phyloP scores from a whole-genome alignment of 2,888 invertebrate genomes.

The Zhuqinia jingwanae region DNA sequence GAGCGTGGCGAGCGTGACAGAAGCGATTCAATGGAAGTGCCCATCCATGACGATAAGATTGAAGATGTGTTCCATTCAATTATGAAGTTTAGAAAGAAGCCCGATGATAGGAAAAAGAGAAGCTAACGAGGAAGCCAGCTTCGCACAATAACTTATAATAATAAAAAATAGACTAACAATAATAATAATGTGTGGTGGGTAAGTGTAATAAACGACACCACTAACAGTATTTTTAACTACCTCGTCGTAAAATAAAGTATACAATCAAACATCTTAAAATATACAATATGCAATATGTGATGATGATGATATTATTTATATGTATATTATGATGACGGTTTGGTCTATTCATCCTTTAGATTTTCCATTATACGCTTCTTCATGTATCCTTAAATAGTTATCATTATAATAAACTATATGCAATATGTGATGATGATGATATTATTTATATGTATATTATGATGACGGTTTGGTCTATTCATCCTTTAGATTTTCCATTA shows the following conservation, averaged over 20 bases:
- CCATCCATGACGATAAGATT: conserved; percentile 78
- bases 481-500: background rate
- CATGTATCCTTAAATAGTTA: background rate
- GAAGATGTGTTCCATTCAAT: conserved; percentile 78
- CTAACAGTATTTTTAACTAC: conserved; percentile 40
- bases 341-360: conserved; percentile 4
- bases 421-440: conserved; percentile 12
- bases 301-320: conserved; percentile 15
- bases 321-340: background rate
- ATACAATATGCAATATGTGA: background rate
- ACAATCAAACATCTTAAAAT: background rate
- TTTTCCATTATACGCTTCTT: background rate
- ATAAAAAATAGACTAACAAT: background rate
- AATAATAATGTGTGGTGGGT: background rate
- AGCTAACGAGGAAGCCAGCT: conserved; percentile 58
- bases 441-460: background rate
- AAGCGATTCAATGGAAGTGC: conserved; percentile 78
- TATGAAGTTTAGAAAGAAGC: conserved; percentile 75
- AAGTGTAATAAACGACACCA: background rate
- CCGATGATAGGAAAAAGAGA: conserved; percentile 66
- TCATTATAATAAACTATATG: too few relatives aligned
- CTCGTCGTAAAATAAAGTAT: conserved; percentile 15
- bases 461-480: conserved; percentile 7
- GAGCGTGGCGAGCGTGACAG: conserved; percentile 75
- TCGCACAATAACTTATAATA: background rate